Conservation (phyloP, 2,888 invertebrate species). For the Lasioglossum malachurum region DNA sequence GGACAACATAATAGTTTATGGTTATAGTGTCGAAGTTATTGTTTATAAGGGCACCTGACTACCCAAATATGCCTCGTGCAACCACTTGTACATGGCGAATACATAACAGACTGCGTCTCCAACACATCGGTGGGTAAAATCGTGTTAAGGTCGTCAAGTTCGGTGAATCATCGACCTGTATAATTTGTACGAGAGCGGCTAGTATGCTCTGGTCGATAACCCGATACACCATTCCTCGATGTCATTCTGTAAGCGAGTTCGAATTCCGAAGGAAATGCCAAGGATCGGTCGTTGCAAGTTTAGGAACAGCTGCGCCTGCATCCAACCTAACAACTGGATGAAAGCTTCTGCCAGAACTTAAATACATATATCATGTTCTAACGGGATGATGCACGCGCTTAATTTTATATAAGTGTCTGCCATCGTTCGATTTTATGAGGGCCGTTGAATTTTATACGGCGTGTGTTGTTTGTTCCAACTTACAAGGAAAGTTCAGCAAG, state of each 20-base stretch:
- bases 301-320: constrained; percentile 61
- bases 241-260: constrained; percentile 47
- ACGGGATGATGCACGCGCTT: not conserved
- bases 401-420: constrained; percentile 15
- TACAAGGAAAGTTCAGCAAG: not conserved
- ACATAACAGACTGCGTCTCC: not conserved
- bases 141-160: constrained; percentile 21
- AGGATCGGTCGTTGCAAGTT: constrained; percentile 56
- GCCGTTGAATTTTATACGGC: not conserved
- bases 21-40: not conserved
- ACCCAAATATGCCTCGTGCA: not conserved
- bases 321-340: constrained; percentile 57
- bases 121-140: constrained; percentile 1
- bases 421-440: not conserved
- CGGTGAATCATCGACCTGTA: constrained; percentile 14
- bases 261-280: constrained; percentile 43
- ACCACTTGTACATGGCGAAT: not conserved
- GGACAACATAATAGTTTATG: not conserved
- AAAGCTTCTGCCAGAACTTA: constrained; percentile 38
- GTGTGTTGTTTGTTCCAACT: not conserved
- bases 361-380: constrained; percentile 35
- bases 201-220: constrained; percentile 36
- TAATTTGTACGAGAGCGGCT: constrained; percentile 14
- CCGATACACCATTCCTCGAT: constrained; percentile 40
- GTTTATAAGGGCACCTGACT: not conserved